Evolutionary conservation across 1,140 invertebrate genomes (phyloP), one percentile per base, ranked within the genome.

Genomic region (Musca vetustissima): DNA sequence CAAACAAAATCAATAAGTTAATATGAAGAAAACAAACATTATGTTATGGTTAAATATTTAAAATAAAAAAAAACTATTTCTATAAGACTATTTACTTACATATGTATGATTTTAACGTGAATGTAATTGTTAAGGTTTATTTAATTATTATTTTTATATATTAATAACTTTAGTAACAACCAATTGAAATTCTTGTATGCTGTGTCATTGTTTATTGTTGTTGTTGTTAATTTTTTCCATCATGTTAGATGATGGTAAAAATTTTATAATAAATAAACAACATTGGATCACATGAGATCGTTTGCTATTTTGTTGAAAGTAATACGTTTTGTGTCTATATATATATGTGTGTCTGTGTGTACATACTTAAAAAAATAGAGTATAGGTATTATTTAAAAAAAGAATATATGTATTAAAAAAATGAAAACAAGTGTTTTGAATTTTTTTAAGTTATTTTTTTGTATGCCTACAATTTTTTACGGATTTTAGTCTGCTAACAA

Each of bases 241-340:
- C n/a, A 8, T 28, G 3, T 43, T 43, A 8, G 11, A 4, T 11
- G 11, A 43, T 2, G 36, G 11, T 8, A 52, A 43, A 52, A 52
- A 52, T n/a, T n/a, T n/a, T n/a, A 21, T 6, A 52, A 52, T 21
- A 61, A 15, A 24, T 28, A 61, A 61, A 28, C 19, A 24, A 36
- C 19, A 48, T 13, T 22, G 47, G 47, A 66, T 66, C 64, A 49
- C 64, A 66, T 66, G 64, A 66, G 64, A 66, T 66, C 64, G 64
- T 66, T 49, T 50, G 36, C 57, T 61, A 61, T 61, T 61, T n/a
- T n/a, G n/a, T n/a, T 61, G 57, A 61, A 61, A 61, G 57, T 32
- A 61, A 61, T 61, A 32, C 57, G 28, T 25, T 24, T 59, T 59
- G 0, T 61, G n/a, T n/a, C n/a, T n/a, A n/a, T n/a, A n/a, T n/a